These are phyloP conservation scores for Agrilus cyanescens DNA, from an alignment of 2,888 invertebrate genomes.

Conservation along the genomic window DNA sequence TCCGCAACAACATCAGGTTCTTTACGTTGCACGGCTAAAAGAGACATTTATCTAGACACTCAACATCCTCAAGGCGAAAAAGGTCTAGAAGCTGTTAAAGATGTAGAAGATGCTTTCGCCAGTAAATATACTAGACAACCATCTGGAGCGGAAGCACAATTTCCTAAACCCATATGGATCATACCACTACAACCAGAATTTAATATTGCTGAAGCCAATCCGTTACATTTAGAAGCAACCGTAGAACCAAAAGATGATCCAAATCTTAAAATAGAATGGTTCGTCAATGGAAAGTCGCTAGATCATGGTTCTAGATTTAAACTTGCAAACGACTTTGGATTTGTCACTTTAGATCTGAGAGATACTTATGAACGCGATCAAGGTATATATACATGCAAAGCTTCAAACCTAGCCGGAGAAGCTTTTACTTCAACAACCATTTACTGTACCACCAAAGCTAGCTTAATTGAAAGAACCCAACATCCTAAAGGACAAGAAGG, in stretches of 20 bases:
- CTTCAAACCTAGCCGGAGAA: constrained; percentile 78
- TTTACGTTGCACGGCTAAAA: constrained; percentile 69
- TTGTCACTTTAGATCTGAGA: constrained; percentile 84
- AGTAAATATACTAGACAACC: constrained; percentile 58
- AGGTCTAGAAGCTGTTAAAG: constrained; percentile 79
- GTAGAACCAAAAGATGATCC: constrained; percentile 92
- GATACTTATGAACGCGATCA: constrained; percentile 90
- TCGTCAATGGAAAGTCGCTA: constrained; percentile 79
- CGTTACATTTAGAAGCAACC: constrained; percentile 85
- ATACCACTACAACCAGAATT: constrained; percentile 72
- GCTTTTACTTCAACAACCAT: constrained; percentile 86
- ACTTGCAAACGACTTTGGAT: constrained; percentile 91
- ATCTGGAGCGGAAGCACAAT: constrained; percentile 62
- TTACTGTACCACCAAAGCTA: constrained; percentile 70
- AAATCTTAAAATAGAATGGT: constrained; percentile 85
- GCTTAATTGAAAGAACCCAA: constrained; percentile 76
- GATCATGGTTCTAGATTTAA: constrained; percentile 84
- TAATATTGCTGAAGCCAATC: constrained; percentile 67
- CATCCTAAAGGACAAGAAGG: constrained; percentile 94
- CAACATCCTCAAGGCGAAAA: constrained; percentile 91
- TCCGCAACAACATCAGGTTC: constrained; percentile 85
- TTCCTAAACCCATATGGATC: constrained; percentile 77
- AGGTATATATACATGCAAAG: constrained; percentile 87
- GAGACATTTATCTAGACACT: constrained; percentile 73
- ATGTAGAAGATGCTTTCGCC: constrained; percentile 73